phyloP scores from a whole-genome alignment of 2,888 invertebrate species.

The Drosophila anomelani region DNA sequence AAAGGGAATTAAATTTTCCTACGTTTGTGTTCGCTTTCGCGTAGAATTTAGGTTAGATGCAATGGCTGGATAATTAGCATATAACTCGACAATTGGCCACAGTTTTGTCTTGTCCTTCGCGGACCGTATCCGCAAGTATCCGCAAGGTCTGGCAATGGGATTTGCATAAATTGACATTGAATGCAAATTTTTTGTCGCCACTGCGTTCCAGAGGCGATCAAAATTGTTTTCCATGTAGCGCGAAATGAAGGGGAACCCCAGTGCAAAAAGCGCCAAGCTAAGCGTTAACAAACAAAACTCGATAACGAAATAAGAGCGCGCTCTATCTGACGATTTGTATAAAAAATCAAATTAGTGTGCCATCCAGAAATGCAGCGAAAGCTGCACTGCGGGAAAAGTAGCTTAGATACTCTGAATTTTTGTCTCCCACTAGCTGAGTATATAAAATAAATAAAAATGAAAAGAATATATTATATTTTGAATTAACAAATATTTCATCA shows the following conservation, averaged over 20 bases:
- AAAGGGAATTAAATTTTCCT: slow-evolving; percentile 81
- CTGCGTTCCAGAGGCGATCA: slow-evolving; percentile 54
- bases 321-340: slow-evolving; percentile 63
- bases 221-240: slow-evolving; percentile 59
- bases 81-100: slow-evolving; percentile 58
- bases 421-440: too few species aligned
- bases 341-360: slow-evolving; percentile 75
- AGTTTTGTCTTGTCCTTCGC: slow-evolving; percentile 59
- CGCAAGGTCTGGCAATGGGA: slow-evolving; percentile 63
- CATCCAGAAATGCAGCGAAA: slow-evolving; percentile 36
- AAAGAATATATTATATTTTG: accelerated
- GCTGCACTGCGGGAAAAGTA: not conserved
- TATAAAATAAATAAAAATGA: not conserved
- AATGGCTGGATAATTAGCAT: slow-evolving; percentile 51
- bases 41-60: slow-evolving; percentile 46
- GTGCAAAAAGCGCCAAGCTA: slow-evolving; percentile 62
- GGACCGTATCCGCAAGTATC: slow-evolving; percentile 4
- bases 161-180: slow-evolving; percentile 83
- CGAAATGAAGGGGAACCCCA: slow-evolving; percentile 29
- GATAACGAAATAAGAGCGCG: slow-evolving; percentile 72
- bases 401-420: not conserved
- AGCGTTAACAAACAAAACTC: slow-evolving; percentile 78
- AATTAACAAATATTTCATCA: not conserved
- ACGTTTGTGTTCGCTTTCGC: slow-evolving; percentile 27
- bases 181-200: slow-evolving; percentile 75